phyloP scores from a whole-genome alignment of 2,888 invertebrate species.

The Thereva nobilitata region DNA sequence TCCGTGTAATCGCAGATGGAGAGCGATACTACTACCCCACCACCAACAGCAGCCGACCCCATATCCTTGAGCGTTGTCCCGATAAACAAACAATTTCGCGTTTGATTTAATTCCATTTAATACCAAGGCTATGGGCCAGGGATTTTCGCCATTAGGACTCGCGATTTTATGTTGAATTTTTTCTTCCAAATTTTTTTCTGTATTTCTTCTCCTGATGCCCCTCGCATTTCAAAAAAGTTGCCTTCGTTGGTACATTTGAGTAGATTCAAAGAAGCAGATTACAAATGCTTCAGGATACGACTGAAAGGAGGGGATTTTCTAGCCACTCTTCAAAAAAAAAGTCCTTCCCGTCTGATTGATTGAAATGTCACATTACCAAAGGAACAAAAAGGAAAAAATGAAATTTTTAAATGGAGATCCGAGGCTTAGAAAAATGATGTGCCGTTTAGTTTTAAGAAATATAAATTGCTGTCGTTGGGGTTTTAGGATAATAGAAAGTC shows the following conservation, averaged over 20 bases:
- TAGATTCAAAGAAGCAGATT: constrained; percentile 33
- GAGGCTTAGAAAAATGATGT: constrained; percentile 41
- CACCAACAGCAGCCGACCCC: neutral
- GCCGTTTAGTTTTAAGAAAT: constrained; percentile 43
- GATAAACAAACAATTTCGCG: constrained; percentile 43
- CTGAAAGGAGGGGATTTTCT: neutral
- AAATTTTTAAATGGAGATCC: constrained; percentile 9
- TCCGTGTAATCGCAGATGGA: neutral
- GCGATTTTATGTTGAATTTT: constrained; percentile 23
- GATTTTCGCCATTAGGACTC: constrained; percentile 26
- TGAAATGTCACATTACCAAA: constrained; percentile 41
- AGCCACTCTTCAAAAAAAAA: constrained; percentile 12
- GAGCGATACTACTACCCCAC: too few species aligned
- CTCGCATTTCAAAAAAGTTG: constrained; percentile 11
- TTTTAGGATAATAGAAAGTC: too few species aligned
- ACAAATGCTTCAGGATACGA: constrained; percentile 32
- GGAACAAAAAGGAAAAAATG: constrained; percentile 2
- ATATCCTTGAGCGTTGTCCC: constrained; percentile 2
- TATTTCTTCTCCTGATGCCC: neutral
- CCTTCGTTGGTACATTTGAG: constrained; percentile 2
- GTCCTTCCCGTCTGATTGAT: constrained; percentile 39
- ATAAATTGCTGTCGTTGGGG: constrained; percentile 37
- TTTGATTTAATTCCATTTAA: constrained; percentile 44
- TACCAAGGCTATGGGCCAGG: constrained; percentile 5
- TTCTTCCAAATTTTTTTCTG: neutral